Base-by-base conservation (phyloP, 2,888 invertebrate genomes). In the Calameuta pallipes region DNA sequence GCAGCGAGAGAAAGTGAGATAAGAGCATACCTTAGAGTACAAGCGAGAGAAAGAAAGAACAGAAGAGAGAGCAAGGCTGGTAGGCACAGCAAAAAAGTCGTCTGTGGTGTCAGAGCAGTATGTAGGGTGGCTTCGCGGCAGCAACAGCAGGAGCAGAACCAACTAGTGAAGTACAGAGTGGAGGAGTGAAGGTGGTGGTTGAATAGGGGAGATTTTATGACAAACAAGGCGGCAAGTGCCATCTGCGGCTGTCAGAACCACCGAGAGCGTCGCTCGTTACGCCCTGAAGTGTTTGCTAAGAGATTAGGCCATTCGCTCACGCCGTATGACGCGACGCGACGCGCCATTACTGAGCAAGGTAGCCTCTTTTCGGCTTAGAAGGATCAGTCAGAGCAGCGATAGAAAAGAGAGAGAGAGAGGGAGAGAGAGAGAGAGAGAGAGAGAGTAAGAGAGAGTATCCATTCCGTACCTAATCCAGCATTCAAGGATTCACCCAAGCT, bases 151-250 rank as follows among this genome's bases (percentile, higher is more conserved):
- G 41, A 41, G 15, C 41, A 41, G 41, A 41, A 41, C 41, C 41
- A 41, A 41, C 41, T 41, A 41, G 15, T 41, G 41, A 6, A 15
- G 41, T 41, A 41, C 70, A 30, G 74, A n/a, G 74, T 34, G 74
- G 11, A 35, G 74, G 36, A 34, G 36, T 33, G 74, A 31, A 34
- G 33, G 34, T 35, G 70, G 33, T 33, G 30, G 33, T 33, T 70
- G 70, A 70, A 70, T 70, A 70, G 70, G 79, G 79, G 80, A 79
- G 83, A 83, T 83, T 85, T 83, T 82, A 84, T 83, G 84, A 85
- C 85, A 85, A 86, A 85, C 85, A 84, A 82, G 85, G 78, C 81
- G 82, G 83, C 85, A 87, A 88, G 87, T 87, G 86, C 86, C 88
- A 88, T 88, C 88, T 87, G 87, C 83, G 85, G 83, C 86, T 84